Base-by-base conservation (phyloP, 2,888 invertebrate genomes). In the Apodemia zela region DNA sequence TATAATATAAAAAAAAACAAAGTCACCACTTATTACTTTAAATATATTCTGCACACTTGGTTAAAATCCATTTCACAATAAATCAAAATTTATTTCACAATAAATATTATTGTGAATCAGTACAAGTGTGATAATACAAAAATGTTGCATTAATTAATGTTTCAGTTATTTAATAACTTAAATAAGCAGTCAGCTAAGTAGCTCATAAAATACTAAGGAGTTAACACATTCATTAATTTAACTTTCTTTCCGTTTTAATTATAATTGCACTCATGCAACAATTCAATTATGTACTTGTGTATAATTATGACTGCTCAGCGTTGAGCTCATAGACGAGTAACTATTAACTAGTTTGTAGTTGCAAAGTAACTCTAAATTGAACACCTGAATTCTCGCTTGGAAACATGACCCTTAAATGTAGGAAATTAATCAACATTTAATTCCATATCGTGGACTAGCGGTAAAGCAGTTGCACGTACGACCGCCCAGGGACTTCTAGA, bases 381-480 rank as follows among this genome's bases (percentile, higher is more conserved):
- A 79, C 82, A 85, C 85, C 85, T 85, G 81, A 80, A 84, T 80
- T 75, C 72, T 72, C 73, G 72, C 66, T 69, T 73, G 67, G 75
- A 64, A 61, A 69, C 66, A 73, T 69, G 77, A 73, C 77, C 77
- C 79, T 82, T 81, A 84, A 85, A 84, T 79, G 80, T 76, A 77
- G 76, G 80, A 78, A 81, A 88, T 88, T 89, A 87, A 89, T 89
- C 85, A 89, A 84, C 87, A 86, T 90, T 88, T 89, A 89, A 89
- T 87, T 89, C 82, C 77, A 83, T 82, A 83, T 79, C 79, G 80
- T 73, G 73, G 72, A 73, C 68, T 70, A 75, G 73, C 71, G 73
- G 76, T 72, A 76, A 80, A 82, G 76, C 77, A 77, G 71, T 68
- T 76, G 73, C 77, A 75, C 75, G 76, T 79, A 87, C 82, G 82